These are phyloP conservation scores for Cantharis rustica DNA, from an alignment of 2,888 invertebrate genomes.

Conservation along the genomic window DNA sequence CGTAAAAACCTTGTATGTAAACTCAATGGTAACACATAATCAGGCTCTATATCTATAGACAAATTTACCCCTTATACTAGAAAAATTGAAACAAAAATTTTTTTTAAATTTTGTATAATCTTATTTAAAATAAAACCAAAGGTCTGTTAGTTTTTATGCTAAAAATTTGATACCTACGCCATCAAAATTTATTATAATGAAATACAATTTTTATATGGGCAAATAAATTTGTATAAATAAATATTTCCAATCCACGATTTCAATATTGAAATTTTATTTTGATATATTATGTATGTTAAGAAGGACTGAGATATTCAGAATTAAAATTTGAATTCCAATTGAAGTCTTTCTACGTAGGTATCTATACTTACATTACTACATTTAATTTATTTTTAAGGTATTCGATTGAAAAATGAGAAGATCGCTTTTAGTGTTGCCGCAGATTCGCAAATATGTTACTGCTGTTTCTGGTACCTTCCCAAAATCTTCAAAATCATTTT, in stretches of 20 bases:
- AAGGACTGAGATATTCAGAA: too few species aligned
- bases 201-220: not conserved
- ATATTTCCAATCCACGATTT: not conserved
- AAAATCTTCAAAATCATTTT: constrained; percentile 33
- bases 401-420: not conserved
- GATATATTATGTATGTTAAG: too few species aligned
- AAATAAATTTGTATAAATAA: not conserved
- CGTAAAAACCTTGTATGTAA: too few species aligned
- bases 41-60: too few species aligned
- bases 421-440: not conserved
- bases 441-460: not conserved
- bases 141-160: not conserved
- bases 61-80: too few species aligned
- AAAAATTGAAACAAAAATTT: too few species aligned
- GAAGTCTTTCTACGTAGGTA: not conserved
- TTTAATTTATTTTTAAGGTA: not conserved
- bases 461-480: not conserved
- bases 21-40: too few species aligned
- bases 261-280: not conserved
- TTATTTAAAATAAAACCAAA: not conserved
- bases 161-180: not conserved
- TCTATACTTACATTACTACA: too few species aligned
- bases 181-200: not conserved
- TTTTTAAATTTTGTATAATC: not conserved
- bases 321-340: not conserved